Conservation (phyloP, 2,797 vertebrate genomes). For the Lagocephalus sceleratus region DNA sequence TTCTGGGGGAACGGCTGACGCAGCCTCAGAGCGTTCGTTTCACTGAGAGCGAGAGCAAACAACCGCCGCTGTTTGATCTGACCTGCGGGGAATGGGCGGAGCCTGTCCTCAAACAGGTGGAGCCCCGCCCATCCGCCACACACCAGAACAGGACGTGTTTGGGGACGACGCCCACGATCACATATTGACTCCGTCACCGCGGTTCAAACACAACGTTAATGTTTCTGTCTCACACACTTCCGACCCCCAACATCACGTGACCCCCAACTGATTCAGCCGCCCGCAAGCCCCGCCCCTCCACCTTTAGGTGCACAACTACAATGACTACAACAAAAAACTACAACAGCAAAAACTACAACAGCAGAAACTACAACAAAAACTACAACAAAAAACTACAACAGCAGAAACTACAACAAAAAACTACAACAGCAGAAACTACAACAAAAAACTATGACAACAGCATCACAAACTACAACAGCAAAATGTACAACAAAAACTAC, state of each 20-base stretch:
- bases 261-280: too few relatives aligned
- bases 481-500: neutral
- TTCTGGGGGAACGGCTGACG: neutral
- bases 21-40: neutral
- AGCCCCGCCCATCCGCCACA: slow-evolving; percentile 28
- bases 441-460: neutral
- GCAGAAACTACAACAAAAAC: too few relatives aligned
- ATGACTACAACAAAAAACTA: neutral
- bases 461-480: neutral
- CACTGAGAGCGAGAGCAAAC: slow-evolving; percentile 21
- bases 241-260: too few relatives aligned
- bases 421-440: neutral
- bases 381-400: neutral
- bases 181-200: slow-evolving; percentile 5
- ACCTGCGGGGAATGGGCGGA: slow-evolving; percentile 25
- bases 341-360: neutral
- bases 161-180: slow-evolving; percentile 18
- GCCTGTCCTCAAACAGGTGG: slow-evolving; percentile 30
- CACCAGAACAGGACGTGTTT: slow-evolving; percentile 37
- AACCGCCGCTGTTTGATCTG: slow-evolving; percentile 44
- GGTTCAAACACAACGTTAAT: too few relatives aligned
- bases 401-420: neutral
- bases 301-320: too few relatives aligned
- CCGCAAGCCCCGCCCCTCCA: too few relatives aligned
- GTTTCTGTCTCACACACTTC: neutral